These are phyloP conservation scores for Linepithema humile DNA, from an alignment of 1,140 invertebrate species.

Conservation along the genomic window DNA sequence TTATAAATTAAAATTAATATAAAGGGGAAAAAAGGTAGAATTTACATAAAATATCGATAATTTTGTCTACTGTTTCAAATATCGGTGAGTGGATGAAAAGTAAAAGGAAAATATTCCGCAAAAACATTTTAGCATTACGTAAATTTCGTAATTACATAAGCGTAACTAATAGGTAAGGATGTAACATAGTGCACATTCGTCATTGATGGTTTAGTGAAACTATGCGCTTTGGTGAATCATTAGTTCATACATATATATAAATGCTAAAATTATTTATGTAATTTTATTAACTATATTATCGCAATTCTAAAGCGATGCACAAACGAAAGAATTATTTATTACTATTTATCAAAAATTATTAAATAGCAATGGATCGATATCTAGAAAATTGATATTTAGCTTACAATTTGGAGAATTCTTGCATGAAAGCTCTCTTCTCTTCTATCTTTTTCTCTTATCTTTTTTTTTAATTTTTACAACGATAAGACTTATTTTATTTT, in stretches of 20 bases:
- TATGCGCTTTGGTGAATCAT: background rate
- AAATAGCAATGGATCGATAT: background rate
- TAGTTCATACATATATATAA: background rate
- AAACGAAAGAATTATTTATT: background rate
- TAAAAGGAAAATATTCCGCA: too few species aligned
- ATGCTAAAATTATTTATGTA: background rate
- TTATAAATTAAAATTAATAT: too few species aligned
- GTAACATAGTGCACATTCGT: background rate
- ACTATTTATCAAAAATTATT: background rate
- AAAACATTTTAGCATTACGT: constrained; percentile 25
- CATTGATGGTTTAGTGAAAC: constrained; percentile 42
- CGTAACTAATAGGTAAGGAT: background rate
- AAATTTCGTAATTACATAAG: constrained; percentile 54
- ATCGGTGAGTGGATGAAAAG: too few species aligned
- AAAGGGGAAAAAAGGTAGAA: too few species aligned
- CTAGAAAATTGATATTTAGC: too few species aligned
- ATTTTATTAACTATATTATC: constrained; percentile 8
- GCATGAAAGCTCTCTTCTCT: too few species aligned
- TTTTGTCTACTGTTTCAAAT: too few species aligned
- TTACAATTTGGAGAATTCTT: too few species aligned
- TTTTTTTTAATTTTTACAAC: too few species aligned
- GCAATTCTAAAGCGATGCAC: background rate
- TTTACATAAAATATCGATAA: too few species aligned
- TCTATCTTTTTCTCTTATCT: too few species aligned
- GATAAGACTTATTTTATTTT: too few species aligned